These are phyloP conservation scores for Dynastes hyllus DNA, from an alignment of 2,888 invertebrate species.

Conservation along the genomic window DNA sequence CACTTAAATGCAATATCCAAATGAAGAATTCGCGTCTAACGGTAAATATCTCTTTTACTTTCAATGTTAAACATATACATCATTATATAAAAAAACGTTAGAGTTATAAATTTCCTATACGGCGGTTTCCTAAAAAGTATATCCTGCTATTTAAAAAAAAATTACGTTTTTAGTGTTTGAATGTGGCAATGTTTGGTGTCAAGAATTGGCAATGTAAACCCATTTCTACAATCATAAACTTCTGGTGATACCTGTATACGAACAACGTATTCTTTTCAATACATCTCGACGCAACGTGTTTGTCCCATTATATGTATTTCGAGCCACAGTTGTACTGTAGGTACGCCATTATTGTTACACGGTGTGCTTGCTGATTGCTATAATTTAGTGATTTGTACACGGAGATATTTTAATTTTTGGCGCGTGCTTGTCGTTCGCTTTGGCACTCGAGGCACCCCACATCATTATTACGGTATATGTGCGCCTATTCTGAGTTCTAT, in stretches of 20 bases:
- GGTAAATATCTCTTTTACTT: too few relatives aligned
- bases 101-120: too few relatives aligned
- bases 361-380: constrained; percentile 63
- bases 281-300: not conserved
- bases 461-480: constrained; percentile 1
- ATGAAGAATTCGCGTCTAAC: too few relatives aligned
- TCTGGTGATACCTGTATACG: not conserved
- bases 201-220: too few relatives aligned
- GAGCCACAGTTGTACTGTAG: not conserved
- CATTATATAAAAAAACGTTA: too few relatives aligned
- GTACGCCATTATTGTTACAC: constrained; percentile 33
- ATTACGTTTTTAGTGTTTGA: too few relatives aligned
- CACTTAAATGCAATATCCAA: too few relatives aligned
- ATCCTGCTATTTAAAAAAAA: too few relatives aligned
- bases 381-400: constrained; percentile 67
- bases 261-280: constrained; percentile 2
- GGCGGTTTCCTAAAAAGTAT: too few relatives aligned
- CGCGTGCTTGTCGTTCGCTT: constrained; percentile 63
- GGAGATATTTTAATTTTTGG: constrained; percentile 69
- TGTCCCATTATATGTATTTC: not conserved
- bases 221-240: not conserved
- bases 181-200: too few relatives aligned
- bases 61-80: too few relatives aligned
- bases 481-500: not conserved
- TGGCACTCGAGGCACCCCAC: constrained; percentile 33